Evolutionary conservation across 2,113 vertebrate species (phyloP).

Genomic region (Microcebus ravelobensis): DNA sequence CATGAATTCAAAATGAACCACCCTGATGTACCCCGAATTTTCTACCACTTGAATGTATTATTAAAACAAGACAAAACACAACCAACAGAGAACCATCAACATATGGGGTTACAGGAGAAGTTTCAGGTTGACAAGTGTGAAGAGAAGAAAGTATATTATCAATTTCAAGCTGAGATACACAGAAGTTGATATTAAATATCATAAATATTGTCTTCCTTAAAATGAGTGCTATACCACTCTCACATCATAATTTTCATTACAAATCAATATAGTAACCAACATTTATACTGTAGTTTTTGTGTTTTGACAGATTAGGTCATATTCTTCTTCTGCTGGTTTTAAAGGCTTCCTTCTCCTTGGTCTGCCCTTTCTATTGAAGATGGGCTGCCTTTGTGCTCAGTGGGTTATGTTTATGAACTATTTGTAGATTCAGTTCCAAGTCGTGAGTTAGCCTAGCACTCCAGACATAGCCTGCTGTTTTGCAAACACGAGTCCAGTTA

Average conservation of each 20-base stretch:
- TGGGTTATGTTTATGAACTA: background rate
- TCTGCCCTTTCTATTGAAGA: background rate
- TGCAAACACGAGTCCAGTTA: slow-evolving; percentile 41
- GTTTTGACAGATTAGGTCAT: background rate
- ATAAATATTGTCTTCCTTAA: slow-evolving; percentile 16
- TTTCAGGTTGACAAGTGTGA: slow-evolving; percentile 27
- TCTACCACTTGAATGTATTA: slow-evolving; percentile 32
- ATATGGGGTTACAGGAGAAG: background rate
- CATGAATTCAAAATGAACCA: slow-evolving; percentile 22
- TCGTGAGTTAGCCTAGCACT: background rate
- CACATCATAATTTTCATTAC: background rate
- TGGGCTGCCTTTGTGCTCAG: background rate
- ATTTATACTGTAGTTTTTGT: background rate
- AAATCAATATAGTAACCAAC: background rate
- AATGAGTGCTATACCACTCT: background rate
- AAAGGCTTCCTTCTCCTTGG: background rate
- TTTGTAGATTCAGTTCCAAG: background rate
- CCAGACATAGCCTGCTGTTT: slow-evolving; percentile 14
- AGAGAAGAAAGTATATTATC: slow-evolving; percentile 11
- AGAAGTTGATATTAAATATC: background rate
- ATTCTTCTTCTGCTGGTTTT: background rate
- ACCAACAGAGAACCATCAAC: background rate
- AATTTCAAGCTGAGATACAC: background rate
- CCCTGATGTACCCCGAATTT: background rate
- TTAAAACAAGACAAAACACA: slow-evolving; percentile 16